Percentiles rank a stretch among this genome's conserved stretches.
Conservation (phyloP, 2,113 vertebrate genomes). For the Xyliphius kryptos region DNA sequence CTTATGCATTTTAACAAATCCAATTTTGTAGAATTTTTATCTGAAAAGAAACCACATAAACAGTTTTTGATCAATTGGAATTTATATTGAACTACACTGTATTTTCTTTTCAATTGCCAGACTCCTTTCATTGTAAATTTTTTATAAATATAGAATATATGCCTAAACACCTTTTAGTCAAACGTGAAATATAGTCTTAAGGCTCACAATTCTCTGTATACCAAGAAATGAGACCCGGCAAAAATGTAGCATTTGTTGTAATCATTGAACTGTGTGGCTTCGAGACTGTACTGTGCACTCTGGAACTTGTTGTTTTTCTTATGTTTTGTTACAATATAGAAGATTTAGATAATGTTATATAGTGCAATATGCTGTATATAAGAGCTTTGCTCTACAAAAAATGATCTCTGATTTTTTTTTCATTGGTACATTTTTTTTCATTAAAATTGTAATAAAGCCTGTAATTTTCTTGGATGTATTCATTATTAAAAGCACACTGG, state of each 20-base stretch:
- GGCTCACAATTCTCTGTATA: constrained; percentile 70
- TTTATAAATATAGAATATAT: not conserved
- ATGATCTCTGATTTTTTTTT: constrained; percentile 63
- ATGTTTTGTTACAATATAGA: constrained; percentile 66
- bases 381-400: constrained; percentile 73
- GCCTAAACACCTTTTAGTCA: constrained; percentile 69
- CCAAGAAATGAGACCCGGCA: constrained; percentile 73
- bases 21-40: no score
- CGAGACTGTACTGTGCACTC: constrained; percentile 75
- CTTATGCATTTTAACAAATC: no score
- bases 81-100: no score
- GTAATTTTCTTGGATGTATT: constrained; percentile 8
- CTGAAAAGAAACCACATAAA: no score
- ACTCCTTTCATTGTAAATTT: no score
- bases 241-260: constrained; percentile 77
- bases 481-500: constrained; percentile 12
- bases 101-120: no score
- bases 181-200: constrained; percentile 65
- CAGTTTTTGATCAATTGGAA: no score
- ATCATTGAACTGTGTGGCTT: constrained; percentile 77
- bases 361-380: constrained; percentile 79
- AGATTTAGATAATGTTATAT: constrained; percentile 68
- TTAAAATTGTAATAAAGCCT: constrained; percentile 69
- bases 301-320: constrained; percentile 55
- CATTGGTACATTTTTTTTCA: constrained; percentile 72